Evolutionary conservation across 2,113 vertebrate genomes (phyloP), one percentile per base, ranked within the genome.

Genomic region (Malurus melanocephalus): DNA sequence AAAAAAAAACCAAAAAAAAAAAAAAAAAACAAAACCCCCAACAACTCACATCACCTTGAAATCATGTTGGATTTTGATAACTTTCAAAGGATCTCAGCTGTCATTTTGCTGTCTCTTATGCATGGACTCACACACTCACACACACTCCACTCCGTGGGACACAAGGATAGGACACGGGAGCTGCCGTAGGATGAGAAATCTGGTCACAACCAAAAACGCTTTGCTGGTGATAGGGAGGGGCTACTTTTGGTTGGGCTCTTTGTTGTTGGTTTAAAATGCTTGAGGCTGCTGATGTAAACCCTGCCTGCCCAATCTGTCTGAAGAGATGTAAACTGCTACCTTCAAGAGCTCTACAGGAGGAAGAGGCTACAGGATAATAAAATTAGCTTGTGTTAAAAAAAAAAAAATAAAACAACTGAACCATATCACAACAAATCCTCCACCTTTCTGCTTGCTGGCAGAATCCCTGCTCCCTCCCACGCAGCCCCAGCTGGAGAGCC

Each of bases 271-370:
- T 75, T 64, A 43, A 89, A 90, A 65, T 87, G 35, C 42, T 46
- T 22, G 48, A 55, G 6, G 16, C 13, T 64, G 16, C 30, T 48
- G 24, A 17, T 59, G 30, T 4, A 62, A 32, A 3, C 17, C 4
- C 14, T 71, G 6, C 35, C 48, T 73, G 35, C 45, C 61, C 24
- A 14, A 6, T 52, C 32, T 62, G 20, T 43, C 23, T 77, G 15
- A 64, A 68, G 30, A 40, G 11, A 53, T 1, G 3, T 51, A n/a
- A 67, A 27, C 30, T 24, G 20, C 12, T 3, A 5, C 20, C 27
- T 74, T 22, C 0, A 0, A 71, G 72, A 80, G 20, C 26, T 72
- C 13, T 38, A 0, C 8, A 2, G 0, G 3, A 75, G 20, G n/a
- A 90, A 65, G 11, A 27, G 45, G 20, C 30, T 20, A 56, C 0